Conservation (phyloP, 2,888 invertebrate species). For the Galerucella nymphaeae region DNA sequence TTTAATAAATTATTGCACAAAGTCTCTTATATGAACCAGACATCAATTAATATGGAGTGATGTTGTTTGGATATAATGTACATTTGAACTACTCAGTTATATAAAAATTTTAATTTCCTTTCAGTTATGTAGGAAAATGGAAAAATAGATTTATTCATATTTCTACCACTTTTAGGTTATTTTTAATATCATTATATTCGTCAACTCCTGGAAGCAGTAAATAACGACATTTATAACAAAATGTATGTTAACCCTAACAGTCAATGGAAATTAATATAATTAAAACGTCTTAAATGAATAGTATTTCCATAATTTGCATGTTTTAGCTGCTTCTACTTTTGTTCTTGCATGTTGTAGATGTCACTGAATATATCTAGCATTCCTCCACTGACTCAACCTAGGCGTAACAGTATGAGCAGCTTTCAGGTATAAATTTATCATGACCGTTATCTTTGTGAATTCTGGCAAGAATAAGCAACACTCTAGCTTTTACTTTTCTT, state of each 20-base stretch:
- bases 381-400: constrained; percentile 62
- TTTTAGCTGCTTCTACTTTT: constrained; percentile 48
- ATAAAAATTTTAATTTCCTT: too few species aligned
- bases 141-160: too few species aligned
- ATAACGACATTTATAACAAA: not conserved
- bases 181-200: not conserved
- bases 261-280: too few species aligned
- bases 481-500: not conserved
- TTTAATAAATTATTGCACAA: not conserved
- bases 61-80: too few species aligned
- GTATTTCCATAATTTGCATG: constrained; percentile 46
- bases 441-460: constrained; percentile 25
- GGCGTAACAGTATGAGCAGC: constrained; percentile 67
- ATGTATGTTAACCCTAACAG: not conserved
- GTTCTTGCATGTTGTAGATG: constrained; percentile 65
- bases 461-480: constrained; percentile 28
- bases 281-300: constrained; percentile 23
- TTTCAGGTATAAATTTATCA: constrained; percentile 57
- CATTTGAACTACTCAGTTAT: too few species aligned
- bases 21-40: too few species aligned
- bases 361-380: constrained; percentile 64
- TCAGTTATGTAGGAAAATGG: too few species aligned
- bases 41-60: too few species aligned
- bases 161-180: too few species aligned
- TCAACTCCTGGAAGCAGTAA: not conserved